A percentile compares a stretch with the other conserved stretches of the same genome.
phyloP scores from a whole-genome alignment of 2,888 invertebrate genomes.

The Oligia strigilis region DNA sequence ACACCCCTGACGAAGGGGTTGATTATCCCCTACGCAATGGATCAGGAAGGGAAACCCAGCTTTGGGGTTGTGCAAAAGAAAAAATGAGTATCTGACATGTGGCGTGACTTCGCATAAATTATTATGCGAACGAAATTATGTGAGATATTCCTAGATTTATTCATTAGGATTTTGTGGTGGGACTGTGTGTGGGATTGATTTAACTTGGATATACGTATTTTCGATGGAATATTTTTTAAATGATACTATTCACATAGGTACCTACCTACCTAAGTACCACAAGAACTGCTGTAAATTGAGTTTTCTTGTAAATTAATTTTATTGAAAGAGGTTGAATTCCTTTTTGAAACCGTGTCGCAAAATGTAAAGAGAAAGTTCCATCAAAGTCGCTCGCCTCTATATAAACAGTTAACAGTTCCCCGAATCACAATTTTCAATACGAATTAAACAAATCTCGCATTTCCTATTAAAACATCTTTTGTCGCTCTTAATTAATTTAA shows the following conservation, averaged over 20 bases:
- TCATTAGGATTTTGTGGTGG: conserved; percentile 20
- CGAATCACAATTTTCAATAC: conserved; percentile 45
- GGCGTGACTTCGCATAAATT: conserved; percentile 61
- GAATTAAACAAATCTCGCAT: conserved; percentile 53
- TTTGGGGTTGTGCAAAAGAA: conserved; percentile 66
- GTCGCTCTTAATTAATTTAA: conserved; percentile 43
- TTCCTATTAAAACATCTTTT: conserved; percentile 60
- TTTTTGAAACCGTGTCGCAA: conserved; percentile 20
- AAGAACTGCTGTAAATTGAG: not conserved
- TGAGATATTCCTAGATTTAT: conserved; percentile 39
- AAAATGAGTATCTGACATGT: conserved; percentile 68
- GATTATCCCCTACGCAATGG: conserved; percentile 76
- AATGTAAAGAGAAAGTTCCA: conserved; percentile 42
- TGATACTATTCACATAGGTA: not conserved
- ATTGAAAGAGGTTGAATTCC: conserved; percentile 8
- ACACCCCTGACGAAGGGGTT: conserved; percentile 77
- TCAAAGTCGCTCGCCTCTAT: conserved; percentile 31
- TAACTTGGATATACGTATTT: not conserved
- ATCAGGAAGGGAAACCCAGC: conserved; percentile 76
- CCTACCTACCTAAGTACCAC: not conserved
- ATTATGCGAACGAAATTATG: conserved; percentile 42
- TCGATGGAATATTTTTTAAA: not conserved
- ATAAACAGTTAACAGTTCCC: conserved; percentile 18
- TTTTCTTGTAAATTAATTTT: conserved; percentile 19
- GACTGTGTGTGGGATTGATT: not conserved